A percentile compares a stretch with the other conserved stretches of the same genome.
These are phyloP conservation scores for Myripristis murdjan DNA, from an alignment of 2,797 vertebrate species.

Conservation along the genomic window DNA sequence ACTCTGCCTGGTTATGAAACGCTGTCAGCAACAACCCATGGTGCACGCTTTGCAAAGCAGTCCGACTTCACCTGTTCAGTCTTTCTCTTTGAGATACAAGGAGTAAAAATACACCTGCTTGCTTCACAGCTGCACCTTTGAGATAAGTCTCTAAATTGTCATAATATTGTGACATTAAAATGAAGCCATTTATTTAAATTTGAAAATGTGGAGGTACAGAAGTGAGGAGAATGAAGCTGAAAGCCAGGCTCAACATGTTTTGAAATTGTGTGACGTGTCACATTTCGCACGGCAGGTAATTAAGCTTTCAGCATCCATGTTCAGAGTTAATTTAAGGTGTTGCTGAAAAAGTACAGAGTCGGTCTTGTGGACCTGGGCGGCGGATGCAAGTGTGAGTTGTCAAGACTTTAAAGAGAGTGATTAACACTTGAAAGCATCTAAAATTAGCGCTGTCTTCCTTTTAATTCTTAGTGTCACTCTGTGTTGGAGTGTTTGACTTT, in stretches of 20 bases:
- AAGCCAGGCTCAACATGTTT: constrained; percentile 32
- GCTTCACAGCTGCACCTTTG: constrained; percentile 58
- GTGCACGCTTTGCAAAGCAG: constrained; percentile 45
- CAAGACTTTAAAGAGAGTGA: constrained; percentile 24
- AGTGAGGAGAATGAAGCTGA: constrained; percentile 39
- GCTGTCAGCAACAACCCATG: constrained; percentile 34
- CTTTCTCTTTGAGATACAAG: constrained; percentile 44
- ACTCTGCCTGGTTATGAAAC: constrained; percentile 40
- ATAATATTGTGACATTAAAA: constrained; percentile 41
- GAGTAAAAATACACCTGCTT: constrained; percentile 62
- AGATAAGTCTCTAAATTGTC: constrained; percentile 58
- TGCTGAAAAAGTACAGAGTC: constrained; percentile 16
- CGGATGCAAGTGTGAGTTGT: constrained; percentile 1
- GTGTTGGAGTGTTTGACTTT: constrained; percentile 3
- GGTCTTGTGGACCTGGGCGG: constrained; percentile 28
- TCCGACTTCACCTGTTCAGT: constrained; percentile 48
- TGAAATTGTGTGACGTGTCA: constrained; percentile 37
- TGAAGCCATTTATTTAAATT: constrained; percentile 56
- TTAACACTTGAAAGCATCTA: constrained; percentile 12
- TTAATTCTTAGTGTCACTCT: constrained; percentile 5
- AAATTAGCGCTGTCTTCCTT: constrained; percentile 29
- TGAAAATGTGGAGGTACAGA: constrained; percentile 45
- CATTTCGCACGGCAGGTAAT: constrained; percentile 58
- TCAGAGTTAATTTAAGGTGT: constrained; percentile 49
- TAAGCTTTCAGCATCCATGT: constrained; percentile 47